Base-by-base conservation (phyloP, 1,140 invertebrate genomes). In the Drosophila hydei region DNA sequence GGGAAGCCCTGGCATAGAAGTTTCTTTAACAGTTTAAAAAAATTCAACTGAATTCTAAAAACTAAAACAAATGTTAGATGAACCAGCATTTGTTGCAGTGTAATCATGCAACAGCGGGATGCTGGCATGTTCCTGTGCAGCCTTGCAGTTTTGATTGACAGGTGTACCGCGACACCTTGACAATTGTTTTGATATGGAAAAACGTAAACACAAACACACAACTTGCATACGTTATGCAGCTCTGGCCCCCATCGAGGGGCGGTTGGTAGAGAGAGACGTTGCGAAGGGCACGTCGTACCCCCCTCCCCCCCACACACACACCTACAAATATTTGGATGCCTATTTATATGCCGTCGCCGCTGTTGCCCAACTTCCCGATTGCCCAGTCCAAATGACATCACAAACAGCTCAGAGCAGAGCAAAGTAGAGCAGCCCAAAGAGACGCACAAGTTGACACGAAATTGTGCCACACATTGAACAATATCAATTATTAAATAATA, bases 121-220 rank as follows among this genome's bases (percentile, higher is more conserved):
- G 45, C 21, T 21, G 11, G 1, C 30, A 33, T 33, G 12, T 42
- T 16, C 38, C 38, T 42, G 6, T 42, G 48, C n/a, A 8, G 14
- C 14, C 4, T 23, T 23, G 54, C 21, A n/a, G 9, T 4, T 63
- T 42, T 79, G 77, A 79, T 79, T 79, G 77, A 76, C 67, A 76
- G 71, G 72, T 80, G 77, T 80, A 42, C 40, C 77, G 51, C 42
- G 65, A 75, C 71, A 79, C 77, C 77, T 65, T 63, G 56, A 48
- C 77, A 79, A 71, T 71, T 79, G 77, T 75, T 79, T 79, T 75
- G 67, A 67, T 79, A 75, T 58, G 45, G 30, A 54, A 64, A 56
- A 7, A 21, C 19, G 48, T 30, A 14, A 14, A 33, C 30, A 33
- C 12, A 33, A 33, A 33, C 30, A 33, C 30, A 18, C 8, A 30